phyloP scores from a whole-genome alignment of 2,113 vertebrate species.

The Dicrurus megarhynchus region DNA sequence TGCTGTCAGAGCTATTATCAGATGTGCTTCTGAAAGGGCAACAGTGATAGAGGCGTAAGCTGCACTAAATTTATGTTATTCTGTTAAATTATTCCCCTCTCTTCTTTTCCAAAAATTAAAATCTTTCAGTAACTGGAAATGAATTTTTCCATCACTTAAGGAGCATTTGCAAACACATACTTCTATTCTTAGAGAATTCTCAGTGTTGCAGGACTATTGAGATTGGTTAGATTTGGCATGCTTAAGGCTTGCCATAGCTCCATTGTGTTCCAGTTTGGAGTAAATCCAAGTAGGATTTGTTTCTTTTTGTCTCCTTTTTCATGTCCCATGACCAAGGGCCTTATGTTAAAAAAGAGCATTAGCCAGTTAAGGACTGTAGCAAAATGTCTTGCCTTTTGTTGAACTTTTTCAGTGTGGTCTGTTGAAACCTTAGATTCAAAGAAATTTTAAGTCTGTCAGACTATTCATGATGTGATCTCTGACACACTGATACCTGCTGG shows the following conservation, averaged over 20 bases:
- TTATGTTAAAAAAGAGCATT: neutral
- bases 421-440: neutral
- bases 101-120: neutral
- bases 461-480: neutral
- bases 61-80: neutral
- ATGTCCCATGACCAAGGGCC: neutral
- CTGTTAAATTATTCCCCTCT: neutral
- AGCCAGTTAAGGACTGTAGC: neutral
- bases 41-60: neutral
- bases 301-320: neutral
- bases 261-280: neutral
- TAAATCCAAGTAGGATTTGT: neutral
- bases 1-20: neutral
- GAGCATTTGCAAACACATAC: neutral
- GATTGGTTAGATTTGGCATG: neutral
- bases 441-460: neutral
- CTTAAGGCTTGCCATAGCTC: neutral
- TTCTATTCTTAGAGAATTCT: neutral
- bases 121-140: neutral
- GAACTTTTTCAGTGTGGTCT: neutral
- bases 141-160: neutral
- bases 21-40: constrained; percentile 4
- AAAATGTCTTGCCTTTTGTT: neutral
- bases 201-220: neutral
- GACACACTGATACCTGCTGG: neutral